A percentile compares a stretch with the other conserved stretches of the same genome.
Evolutionary conservation across 2,888 invertebrate species (phyloP).

Genomic region (Epinotia nisella): DNA sequence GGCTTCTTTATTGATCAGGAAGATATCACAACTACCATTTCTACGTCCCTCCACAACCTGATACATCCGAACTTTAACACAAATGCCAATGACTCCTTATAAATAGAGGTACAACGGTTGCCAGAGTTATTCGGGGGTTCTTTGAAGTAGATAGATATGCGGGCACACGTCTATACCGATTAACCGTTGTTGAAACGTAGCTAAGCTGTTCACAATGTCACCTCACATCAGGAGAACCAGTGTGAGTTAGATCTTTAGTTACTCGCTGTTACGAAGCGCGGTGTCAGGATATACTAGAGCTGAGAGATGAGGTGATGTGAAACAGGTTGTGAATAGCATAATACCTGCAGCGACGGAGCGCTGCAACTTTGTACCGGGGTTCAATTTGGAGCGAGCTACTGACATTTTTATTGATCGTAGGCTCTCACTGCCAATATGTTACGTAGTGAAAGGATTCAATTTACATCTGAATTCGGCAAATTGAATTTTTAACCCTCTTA

Average conservation of each 20-base stretch:
- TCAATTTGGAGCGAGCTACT: neutral
- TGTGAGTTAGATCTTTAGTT: too few relatives aligned
- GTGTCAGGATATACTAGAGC: too few relatives aligned
- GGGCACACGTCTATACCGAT: conserved; percentile 22
- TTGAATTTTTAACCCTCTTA: too few relatives aligned
- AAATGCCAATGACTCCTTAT: conserved; percentile 39
- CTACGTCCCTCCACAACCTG: neutral
- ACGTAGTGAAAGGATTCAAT: too few relatives aligned
- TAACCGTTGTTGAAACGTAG: conserved; percentile 8
- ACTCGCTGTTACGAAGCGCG: too few relatives aligned
- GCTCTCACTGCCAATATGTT: too few relatives aligned
- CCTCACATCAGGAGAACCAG: neutral
- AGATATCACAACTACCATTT: neutral
- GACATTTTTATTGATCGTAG: too few relatives aligned
- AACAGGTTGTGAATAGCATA: neutral
- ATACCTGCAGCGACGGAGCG: neutral
- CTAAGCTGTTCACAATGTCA: neutral
- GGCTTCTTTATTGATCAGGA: too few relatives aligned
- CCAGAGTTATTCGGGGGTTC: conserved; percentile 25
- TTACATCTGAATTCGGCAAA: too few relatives aligned
- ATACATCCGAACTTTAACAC: conserved; percentile 18
- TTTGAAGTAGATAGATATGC: conserved; percentile 34
- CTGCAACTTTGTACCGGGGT: neutral
- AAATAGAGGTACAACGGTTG: conserved; percentile 24
- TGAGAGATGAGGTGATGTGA: neutral